Base-by-base conservation (phyloP, 2,797 vertebrate species). In the Pseudomugil tenellus region DNA sequence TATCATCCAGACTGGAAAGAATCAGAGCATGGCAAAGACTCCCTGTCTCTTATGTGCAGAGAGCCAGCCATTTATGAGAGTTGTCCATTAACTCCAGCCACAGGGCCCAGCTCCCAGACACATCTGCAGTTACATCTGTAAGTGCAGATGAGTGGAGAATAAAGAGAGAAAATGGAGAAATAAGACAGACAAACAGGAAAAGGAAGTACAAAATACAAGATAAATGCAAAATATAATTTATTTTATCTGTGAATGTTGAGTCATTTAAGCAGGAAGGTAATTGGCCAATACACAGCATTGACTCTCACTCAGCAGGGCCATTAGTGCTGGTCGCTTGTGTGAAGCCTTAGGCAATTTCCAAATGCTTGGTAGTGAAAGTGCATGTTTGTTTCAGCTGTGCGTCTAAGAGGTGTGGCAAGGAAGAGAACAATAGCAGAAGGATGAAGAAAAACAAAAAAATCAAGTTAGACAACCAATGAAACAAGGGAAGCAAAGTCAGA, bases 11-110 rank as follows among this genome's bases (percentile, higher is more conserved):
- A 71, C 39, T 51, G 64, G 79, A 70, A 63, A 84, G 87, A 91
- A 91, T 87, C 86, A 89, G 87, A 90, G 85, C 86, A 87, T 84
- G 84, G 88, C 83, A 88, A 80, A 80, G 82, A 73, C 62, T 61
- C 64, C 72, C 75, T 66, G 66, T 65, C 31, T 84, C 73, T 75
- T 63, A 58, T 28, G 56, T 74, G 77, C 63, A 85, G 77, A 78
- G 58, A 80, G 67, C 60, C 39, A 10, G 28, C 75, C 80, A 74
- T 88, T 87, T 87, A 80, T 69, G 68, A 83, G 69, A 84, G 70
- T 31, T 70, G 7, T 89, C 87, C 89, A 90, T 91, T 91, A 92
- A 83, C 82, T 70, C 28, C 74, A 72, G 83, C 83, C 79, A 85
- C 58, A 16, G 72, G 76, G 76, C 67, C 72, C 46, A 13, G 51